phyloP scores from a whole-genome alignment of 2,888 invertebrate genomes.

The Drosophila borborema region DNA sequence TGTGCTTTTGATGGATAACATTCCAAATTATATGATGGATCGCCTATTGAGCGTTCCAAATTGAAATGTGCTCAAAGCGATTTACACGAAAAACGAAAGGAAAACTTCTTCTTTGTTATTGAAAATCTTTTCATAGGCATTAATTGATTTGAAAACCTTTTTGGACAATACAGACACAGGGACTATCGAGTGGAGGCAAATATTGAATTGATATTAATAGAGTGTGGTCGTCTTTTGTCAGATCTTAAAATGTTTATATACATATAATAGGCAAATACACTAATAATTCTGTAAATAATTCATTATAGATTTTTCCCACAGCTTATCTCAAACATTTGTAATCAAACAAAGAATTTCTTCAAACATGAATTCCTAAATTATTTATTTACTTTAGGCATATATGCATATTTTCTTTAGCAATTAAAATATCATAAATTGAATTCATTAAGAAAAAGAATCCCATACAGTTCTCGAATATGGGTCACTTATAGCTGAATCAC shows the following conservation, averaged over 20 bases:
- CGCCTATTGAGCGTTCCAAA: slow-evolving; percentile 35
- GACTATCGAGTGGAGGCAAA: background rate
- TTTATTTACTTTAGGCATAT: too few species aligned
- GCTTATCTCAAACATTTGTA: background rate
- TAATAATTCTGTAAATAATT: background rate
- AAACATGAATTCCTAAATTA: too few species aligned
- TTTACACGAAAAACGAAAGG: slow-evolving; percentile 1
- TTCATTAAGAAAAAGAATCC: background rate
- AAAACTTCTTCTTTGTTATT: slow-evolving; percentile 17
- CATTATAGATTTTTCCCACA: background rate
- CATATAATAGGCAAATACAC: background rate
- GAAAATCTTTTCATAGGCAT: slow-evolving; percentile 12
- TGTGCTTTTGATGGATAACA: slow-evolving; percentile 52
- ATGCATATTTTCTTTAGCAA: too few species aligned
- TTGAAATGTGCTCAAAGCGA: slow-evolving; percentile 39
- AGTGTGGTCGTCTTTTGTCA: background rate
- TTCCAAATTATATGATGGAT: slow-evolving; percentile 49
- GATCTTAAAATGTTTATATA: background rate
- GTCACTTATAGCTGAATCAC: background rate
- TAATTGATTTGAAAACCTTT: slow-evolving; percentile 22
- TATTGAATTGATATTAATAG: background rate
- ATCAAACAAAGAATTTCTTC: background rate
- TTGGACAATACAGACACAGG: background rate
- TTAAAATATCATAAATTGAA: too few species aligned
- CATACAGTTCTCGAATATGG: background rate